Percentiles rank a stretch among this genome's conserved stretches.
Conservation (phyloP, 2,797 vertebrate genomes). For the Lutjanus argentimaculatus region DNA sequence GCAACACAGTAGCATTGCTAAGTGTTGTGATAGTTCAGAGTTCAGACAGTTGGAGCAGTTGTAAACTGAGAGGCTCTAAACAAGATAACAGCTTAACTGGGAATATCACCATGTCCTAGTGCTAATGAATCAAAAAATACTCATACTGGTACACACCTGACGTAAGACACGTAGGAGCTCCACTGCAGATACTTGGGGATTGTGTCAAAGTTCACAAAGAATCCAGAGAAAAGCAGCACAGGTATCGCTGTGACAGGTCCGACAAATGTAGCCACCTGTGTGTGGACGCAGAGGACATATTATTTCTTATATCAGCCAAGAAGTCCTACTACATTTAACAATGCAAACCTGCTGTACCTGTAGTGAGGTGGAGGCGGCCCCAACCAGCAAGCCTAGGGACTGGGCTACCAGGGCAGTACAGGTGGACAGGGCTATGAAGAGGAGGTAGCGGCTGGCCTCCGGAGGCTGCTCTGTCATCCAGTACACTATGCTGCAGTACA, state of each 20-base stretch:
- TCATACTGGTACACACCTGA: constrained; percentile 87
- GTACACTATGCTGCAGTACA: constrained; percentile 98
- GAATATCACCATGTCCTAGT: neutral
- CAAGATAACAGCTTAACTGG: no score
- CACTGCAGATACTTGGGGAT: constrained; percentile 98
- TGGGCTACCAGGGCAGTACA: constrained; percentile 95
- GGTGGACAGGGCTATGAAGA: constrained; percentile 93
- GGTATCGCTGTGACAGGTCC: constrained; percentile 96
- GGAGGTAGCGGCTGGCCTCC: constrained; percentile 92
- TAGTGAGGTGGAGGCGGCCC: constrained; percentile 94
- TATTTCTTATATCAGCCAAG: neutral
- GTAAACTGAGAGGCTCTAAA: no score
- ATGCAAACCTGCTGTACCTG: constrained; percentile 85
- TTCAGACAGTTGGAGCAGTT: no score
- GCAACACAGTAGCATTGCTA: no score
- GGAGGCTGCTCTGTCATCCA: constrained; percentile 99
- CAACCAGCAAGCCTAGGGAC: constrained; percentile 95
- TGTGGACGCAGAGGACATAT: neutral
- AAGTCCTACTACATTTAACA: neutral
- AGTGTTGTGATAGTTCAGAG: no score
- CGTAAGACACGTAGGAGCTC: constrained; percentile 97
- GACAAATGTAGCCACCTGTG: constrained; percentile 95
- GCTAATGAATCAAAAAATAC: neutral
- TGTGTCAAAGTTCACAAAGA: constrained; percentile 98
- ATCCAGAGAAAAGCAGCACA: constrained; percentile 96